Evolutionary conservation across 2,113 vertebrate species (phyloP), one percentile per base, ranked within the genome.

Genomic region (Cavia porcellus): DNA sequence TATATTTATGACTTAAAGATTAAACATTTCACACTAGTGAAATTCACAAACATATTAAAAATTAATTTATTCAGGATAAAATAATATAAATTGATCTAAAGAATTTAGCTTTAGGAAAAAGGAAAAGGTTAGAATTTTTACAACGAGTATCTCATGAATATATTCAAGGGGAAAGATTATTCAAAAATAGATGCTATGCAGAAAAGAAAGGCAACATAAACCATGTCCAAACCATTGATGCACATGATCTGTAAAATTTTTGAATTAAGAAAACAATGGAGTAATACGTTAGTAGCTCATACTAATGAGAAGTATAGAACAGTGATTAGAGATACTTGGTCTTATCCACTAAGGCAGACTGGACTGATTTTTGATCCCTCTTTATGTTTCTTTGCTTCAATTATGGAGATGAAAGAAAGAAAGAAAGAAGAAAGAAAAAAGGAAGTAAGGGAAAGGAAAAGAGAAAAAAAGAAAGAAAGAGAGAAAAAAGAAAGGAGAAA

Each of bases 11-110:
- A 85, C 92, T 62, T 92, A 84, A 57, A 57, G 68, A 75, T 68
- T 59, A 62, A 42, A 45, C 5, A 96, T 14, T 64, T 32, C 45
- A 74, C 1, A 2, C 9, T 61, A 50, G 57, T 86, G 35, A 87
- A 93, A 87, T 88, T 52, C 59, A 38, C 3, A 93, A 80, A 79
- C 57, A 35, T 92, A 72, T 95, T 93, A 86, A 88, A 91, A 25
- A 81, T 94, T 92, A 47, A 90, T 57, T 68, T 86, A 92, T 68
- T 93, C 88, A 85, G 92, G 42, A 89, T 7, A 75, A 86, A 92
- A 64, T 55, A 47, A 92, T 93, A 50, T 35, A 92, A 93, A 62
- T 64, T 17, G 2, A 15, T 42, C 25, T 92, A 81, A 68, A 92
- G 5, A 57, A 11, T 1, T 87, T 55, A 77, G 66, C 66, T 68